phyloP scores from a whole-genome alignment of 2,888 invertebrate species.

The Allacma fusca region DNA sequence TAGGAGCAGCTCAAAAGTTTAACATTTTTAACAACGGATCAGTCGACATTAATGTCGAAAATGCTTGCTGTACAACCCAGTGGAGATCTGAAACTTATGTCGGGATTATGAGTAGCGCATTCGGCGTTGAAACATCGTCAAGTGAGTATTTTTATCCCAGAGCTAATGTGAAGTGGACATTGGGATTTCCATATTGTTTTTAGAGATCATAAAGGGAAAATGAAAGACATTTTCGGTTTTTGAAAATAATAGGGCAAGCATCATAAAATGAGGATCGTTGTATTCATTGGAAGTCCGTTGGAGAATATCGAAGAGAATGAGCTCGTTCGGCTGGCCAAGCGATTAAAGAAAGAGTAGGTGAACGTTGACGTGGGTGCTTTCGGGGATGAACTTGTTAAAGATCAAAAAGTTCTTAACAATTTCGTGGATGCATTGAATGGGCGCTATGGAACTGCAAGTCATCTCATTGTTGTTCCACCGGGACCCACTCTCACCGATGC shows the following conservation, averaged over 20 bases:
- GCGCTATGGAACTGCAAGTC: slow-evolving; percentile 85
- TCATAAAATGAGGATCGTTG: slow-evolving; percentile 98
- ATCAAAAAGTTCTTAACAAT: slow-evolving; percentile 48
- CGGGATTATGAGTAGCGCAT: slow-evolving; percentile 95
- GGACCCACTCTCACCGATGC: slow-evolving; percentile 96
- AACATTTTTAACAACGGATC: slow-evolving; percentile 95
- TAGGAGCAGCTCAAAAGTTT: slow-evolving; percentile 79
- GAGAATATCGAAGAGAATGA: slow-evolving; percentile 87
- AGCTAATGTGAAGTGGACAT: too few relatives aligned
- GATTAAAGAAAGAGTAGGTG: slow-evolving; percentile 98
- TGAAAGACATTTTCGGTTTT: too few relatives aligned
- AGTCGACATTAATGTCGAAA: slow-evolving; percentile 91
- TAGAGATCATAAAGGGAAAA: too few relatives aligned
- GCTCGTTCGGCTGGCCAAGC: slow-evolving; percentile 92
- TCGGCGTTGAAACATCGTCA: slow-evolving; percentile 95
- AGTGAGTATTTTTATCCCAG: too few relatives aligned
- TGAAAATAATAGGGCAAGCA: slow-evolving; percentile 94
- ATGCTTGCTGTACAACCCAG: slow-evolving; percentile 93
- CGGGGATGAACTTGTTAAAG: slow-evolving; percentile 81
- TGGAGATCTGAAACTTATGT: slow-evolving; percentile 87
- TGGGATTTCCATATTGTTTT: too few relatives aligned
- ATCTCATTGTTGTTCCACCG: slow-evolving; percentile 96
- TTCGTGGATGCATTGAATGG: slow-evolving; percentile 84
- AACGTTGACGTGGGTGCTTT: slow-evolving; percentile 97
- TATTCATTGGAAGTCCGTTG: slow-evolving; percentile 96